Evolutionary conservation across 2,113 vertebrate species (phyloP).

Genomic region (Vimba vimba): DNA sequence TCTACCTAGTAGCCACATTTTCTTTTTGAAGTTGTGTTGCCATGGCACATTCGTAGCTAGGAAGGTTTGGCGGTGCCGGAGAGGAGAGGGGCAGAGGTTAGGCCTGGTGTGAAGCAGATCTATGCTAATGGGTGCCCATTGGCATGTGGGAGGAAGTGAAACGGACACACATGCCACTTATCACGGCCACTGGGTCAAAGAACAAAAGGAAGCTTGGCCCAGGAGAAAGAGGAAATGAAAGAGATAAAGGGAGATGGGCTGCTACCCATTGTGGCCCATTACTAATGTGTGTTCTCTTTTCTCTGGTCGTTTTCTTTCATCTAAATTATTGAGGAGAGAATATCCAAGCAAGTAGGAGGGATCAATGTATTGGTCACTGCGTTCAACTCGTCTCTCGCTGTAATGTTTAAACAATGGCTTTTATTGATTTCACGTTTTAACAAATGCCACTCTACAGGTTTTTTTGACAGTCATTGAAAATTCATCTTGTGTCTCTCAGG

Average conservation of each 20-base stretch:
- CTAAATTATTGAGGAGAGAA: background rate
- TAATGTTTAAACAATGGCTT: slow-evolving; percentile 15
- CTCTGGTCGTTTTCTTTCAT: slow-evolving; percentile 51
- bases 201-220: slow-evolving; percentile 50
- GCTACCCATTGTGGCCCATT: slow-evolving; percentile 25
- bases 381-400: background rate
- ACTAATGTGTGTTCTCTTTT: slow-evolving; percentile 39
- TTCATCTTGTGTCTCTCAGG: slow-evolving; percentile 8
- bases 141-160: slow-evolving; percentile 51
- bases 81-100: slow-evolving; percentile 39
- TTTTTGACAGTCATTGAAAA: slow-evolving; percentile 6
- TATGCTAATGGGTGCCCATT: slow-evolving; percentile 56
- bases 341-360: slow-evolving; percentile 20
- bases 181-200: slow-evolving; percentile 51
- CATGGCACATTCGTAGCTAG: slow-evolving; percentile 45
- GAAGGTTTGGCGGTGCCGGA: background rate
- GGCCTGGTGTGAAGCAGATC: slow-evolving; percentile 40
- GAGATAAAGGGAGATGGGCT: slow-evolving; percentile 9
- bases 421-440: slow-evolving; percentile 2
- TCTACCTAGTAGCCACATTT: slow-evolving; percentile 42
- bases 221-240: slow-evolving; percentile 28
- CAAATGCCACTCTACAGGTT: background rate
- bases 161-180: slow-evolving; percentile 43
- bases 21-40: slow-evolving; percentile 55
- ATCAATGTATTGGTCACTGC: slow-evolving; percentile 1